Conservation (phyloP, 2,888 invertebrate genomes). For the Drosophila nr. medialis region DNA sequence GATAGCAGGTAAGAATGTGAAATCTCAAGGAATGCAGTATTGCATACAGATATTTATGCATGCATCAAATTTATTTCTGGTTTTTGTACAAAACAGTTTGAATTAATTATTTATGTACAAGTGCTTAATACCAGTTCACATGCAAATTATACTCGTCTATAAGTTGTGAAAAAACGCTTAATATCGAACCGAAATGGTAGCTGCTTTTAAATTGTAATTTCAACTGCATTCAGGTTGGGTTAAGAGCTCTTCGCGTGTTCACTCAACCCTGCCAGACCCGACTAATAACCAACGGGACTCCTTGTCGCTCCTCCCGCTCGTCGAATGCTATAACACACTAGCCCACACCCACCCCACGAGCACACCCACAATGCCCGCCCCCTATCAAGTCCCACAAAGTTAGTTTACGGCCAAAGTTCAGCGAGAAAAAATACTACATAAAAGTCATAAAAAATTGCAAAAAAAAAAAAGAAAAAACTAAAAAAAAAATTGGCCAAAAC, state of each 20-base stretch:
- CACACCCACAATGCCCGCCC: conserved; percentile 14
- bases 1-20: not conserved
- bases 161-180: not conserved
- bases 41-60: not conserved
- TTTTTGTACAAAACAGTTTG: not conserved
- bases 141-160: not conserved
- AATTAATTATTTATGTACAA: not conserved
- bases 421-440: conserved; percentile 57
- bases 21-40: not conserved
- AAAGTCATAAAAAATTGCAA: conserved; percentile 47
- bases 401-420: conserved; percentile 76
- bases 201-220: conserved; percentile 35
- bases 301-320: conserved; percentile 8
- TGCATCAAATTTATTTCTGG: not conserved
- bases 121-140: not conserved
- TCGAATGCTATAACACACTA: conserved; percentile 1
- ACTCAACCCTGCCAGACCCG: conserved; percentile 52
- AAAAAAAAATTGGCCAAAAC: conserved; percentile 67
- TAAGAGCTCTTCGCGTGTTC: conserved; percentile 44
- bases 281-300: conserved; percentile 67
- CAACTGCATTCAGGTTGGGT: conserved; percentile 28
- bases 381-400: conserved; percentile 71
- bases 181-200: conserved; percentile 10
- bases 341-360: not conserved
- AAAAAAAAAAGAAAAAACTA: conserved; percentile 25